These are phyloP conservation scores for Sterna hirundo DNA, from an alignment of 2,113 vertebrate genomes.

Conservation along the genomic window DNA sequence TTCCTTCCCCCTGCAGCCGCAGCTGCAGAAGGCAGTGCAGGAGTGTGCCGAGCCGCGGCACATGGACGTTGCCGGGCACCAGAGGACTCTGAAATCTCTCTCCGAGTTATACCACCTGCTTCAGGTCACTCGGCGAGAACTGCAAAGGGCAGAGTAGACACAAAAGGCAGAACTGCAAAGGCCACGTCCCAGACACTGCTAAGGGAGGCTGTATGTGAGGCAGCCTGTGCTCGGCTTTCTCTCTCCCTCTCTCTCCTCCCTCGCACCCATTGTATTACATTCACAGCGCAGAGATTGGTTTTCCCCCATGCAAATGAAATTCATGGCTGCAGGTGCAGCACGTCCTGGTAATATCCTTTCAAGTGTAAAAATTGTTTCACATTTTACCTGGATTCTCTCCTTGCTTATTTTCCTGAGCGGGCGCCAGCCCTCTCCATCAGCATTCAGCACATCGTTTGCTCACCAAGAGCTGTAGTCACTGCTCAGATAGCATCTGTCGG, in stretches of 20 bases:
- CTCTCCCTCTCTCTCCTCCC: background rate
- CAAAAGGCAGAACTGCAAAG: background rate
- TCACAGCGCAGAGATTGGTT: background rate
- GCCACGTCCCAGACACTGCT: background rate
- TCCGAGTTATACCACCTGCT: constrained; percentile 82
- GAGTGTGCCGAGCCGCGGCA: constrained; percentile 77
- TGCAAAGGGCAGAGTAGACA: constrained; percentile 21
- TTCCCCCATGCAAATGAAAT: background rate
- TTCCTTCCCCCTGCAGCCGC: constrained; percentile 79
- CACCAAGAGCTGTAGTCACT: background rate
- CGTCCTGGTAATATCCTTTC: background rate
- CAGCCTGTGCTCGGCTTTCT: background rate
- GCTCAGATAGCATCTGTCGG: background rate
- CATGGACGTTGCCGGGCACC: background rate
- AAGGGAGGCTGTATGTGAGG: background rate
- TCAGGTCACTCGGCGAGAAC: constrained; percentile 68
- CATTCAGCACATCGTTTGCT: background rate
- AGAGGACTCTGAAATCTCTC: constrained; percentile 65
- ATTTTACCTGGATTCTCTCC: background rate
- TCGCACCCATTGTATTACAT: background rate
- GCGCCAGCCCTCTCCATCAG: background rate
- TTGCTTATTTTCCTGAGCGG: background rate
- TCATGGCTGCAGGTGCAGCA: background rate
- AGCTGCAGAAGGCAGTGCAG: constrained; percentile 83
- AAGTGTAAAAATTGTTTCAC: background rate